Conservation (phyloP, 2,888 invertebrate genomes). For the Ceraclea dissimilis region DNA sequence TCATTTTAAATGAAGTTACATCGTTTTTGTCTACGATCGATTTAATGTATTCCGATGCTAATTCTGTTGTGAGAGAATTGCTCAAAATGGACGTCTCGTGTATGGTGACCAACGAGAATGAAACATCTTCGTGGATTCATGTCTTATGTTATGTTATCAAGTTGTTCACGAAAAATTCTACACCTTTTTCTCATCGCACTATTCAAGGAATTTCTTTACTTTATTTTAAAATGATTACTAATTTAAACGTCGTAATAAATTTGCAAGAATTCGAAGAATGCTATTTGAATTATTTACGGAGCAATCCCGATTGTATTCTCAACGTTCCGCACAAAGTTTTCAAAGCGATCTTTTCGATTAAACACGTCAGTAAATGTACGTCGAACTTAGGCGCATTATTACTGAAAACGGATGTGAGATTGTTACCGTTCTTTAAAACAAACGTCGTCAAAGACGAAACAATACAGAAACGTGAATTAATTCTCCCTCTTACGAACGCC, state of each 20-base stretch:
- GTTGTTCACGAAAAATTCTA: constrained; percentile 38
- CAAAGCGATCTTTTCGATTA: constrained; percentile 43
- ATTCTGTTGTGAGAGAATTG: constrained; percentile 35
- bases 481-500: constrained; percentile 54
- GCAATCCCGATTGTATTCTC: constrained; percentile 52
- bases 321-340: constrained; percentile 47
- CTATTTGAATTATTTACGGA: constrained; percentile 49
- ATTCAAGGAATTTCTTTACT: constrained; percentile 38
- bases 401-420: constrained; percentile 46
- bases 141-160: constrained; percentile 42
- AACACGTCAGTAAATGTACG: constrained; percentile 49
- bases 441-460: constrained; percentile 40
- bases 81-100: constrained; percentile 30
- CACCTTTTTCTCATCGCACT: constrained; percentile 32
- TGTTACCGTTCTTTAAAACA: constrained; percentile 42
- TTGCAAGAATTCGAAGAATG: constrained; percentile 48
- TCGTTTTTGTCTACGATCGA: constrained; percentile 33
- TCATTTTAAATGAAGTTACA: constrained; percentile 35
- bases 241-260: constrained; percentile 38
- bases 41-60: constrained; percentile 28
- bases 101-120: constrained; percentile 43
- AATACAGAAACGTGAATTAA: constrained; percentile 52
- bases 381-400: constrained; percentile 51
- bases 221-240: constrained; percentile 41
- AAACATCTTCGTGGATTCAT: constrained; percentile 45